Evolutionary conservation across 2,797 vertebrate genomes (phyloP), one percentile per base, ranked within the genome.

Genomic region (Orestias chungarensis): DNA sequence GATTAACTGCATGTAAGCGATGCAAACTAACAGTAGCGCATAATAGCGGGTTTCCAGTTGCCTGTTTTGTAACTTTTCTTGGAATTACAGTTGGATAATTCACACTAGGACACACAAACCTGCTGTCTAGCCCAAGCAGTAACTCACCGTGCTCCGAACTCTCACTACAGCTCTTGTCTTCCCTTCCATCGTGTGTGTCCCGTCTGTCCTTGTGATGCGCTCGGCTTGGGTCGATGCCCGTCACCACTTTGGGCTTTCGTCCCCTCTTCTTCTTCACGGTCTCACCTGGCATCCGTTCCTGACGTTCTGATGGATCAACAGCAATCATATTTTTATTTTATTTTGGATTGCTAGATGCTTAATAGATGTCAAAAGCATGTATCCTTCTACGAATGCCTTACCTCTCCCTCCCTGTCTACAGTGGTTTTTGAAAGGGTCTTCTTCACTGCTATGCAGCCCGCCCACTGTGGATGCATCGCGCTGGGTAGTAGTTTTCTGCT

Each of bases 401-500:
- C 92, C 90, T 82, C 79, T 85, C 50, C 80, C 90, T 44, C 54
- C 91, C 31, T 25, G 88, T 42, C 91, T 89, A 50, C 92, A 91
- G 52, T 95, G 91, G 82, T 94, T 94, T 86, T 95, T 95, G 59
- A 92, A 91, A 64, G 93, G 73, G 0, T 75, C 76, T 42, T 90
- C 85, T 44, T 93, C 94, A 86, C 94, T 94, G 87, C 93, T 86
- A 70, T 92, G 94, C 85, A 96, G 94, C 74, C 93, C 79, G 79
- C 91, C 83, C 17, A 94, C 91, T 61, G 94, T 76, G 0, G 93
- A 29, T 0, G 95, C 91, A 11, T 93, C 91, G 29, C 88, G 94
- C 88, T 96, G 96, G 87, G 90, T 93, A 67, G 93, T 95, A 49
- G 95, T 94, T 83, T 96, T 96, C 71, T 96, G 95, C 91, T 97